A percentile compares a stretch with the other conserved stretches of the same genome.
Conservation (phyloP, 2,888 invertebrate species). For the Alsophila aescularia region DNA sequence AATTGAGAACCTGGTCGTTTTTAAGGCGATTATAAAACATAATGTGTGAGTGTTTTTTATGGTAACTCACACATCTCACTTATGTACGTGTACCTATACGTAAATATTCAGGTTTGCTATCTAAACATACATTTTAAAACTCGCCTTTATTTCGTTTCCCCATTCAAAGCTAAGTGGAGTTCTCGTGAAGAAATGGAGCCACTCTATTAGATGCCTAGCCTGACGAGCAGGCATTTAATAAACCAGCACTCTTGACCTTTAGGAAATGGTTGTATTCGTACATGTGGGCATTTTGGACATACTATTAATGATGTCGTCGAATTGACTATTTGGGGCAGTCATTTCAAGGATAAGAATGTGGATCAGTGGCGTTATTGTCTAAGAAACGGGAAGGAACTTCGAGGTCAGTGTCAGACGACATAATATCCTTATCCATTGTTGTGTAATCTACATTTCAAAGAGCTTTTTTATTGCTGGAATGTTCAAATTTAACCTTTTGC, state of each 20-base stretch:
- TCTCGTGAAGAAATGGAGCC: constrained; percentile 6
- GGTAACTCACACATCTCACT: no score
- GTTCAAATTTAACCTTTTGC: no score
- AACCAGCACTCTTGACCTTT: constrained; percentile 11
- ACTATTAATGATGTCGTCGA: constrained; percentile 1
- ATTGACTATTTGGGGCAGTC: background rate
- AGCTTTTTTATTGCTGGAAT: no score
- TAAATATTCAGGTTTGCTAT: no score
- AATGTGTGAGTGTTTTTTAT: no score
- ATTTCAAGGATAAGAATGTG: background rate
- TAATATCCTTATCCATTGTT: no score
- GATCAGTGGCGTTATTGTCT: background rate
- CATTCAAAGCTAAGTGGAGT: background rate
- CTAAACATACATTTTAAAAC: background rate
- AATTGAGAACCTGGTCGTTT: no score
- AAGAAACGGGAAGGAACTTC: background rate
- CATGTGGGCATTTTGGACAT: constrained; percentile 6
- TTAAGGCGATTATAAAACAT: no score
- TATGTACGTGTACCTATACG: no score
- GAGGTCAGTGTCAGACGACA: background rate
- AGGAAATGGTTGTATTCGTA: constrained; percentile 13
- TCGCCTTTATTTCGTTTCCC: constrained; percentile 1
- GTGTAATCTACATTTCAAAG: no score
- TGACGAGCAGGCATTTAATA: constrained; percentile 17
- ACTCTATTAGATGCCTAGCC: constrained; percentile 6